Conservation (phyloP, 2,888 invertebrate genomes). For the Melanargia galathea region DNA sequence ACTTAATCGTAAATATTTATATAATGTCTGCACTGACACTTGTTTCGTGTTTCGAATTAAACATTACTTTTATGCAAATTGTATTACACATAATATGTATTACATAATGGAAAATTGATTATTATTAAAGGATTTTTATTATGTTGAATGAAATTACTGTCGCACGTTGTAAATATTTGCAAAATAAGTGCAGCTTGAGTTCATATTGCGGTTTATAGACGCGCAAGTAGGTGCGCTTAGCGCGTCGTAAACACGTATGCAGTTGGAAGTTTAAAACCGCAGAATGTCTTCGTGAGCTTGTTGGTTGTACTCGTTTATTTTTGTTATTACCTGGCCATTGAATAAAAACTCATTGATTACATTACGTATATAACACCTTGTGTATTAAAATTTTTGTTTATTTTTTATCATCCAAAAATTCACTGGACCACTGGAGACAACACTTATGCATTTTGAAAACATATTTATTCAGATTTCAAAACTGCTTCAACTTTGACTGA, state of each 20-base stretch:
- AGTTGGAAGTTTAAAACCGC: constrained; percentile 40
- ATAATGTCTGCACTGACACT: too few relatives aligned
- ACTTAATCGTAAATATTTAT: too few relatives aligned
- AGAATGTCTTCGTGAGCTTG: constrained; percentile 35
- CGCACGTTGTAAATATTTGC: background rate
- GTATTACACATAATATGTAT: too few relatives aligned
- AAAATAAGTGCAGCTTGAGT: constrained; percentile 41
- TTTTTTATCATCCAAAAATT: too few relatives aligned
- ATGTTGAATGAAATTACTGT: background rate
- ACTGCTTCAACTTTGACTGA: too few relatives aligned
- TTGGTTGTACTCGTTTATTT: constrained; percentile 19
- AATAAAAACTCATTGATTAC: background rate
- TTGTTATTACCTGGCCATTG: constrained; percentile 11
- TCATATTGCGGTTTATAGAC: constrained; percentile 58
- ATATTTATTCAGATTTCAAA: too few relatives aligned
- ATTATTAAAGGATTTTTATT: background rate
- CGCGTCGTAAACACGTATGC: constrained; percentile 44
- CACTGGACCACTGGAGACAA: too few relatives aligned
- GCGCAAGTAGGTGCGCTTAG: constrained; percentile 47
- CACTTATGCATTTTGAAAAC: too few relatives aligned
- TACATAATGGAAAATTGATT: too few relatives aligned
- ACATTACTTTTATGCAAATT: too few relatives aligned
- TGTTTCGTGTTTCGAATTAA: too few relatives aligned
- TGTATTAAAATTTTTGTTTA: background rate
- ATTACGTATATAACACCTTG: background rate